A percentile compares a stretch with the other conserved stretches of the same genome.
Evolutionary conservation across 92 coral and sea anemone species (phyloP).

Genomic region (Pocillopora grandis): DNA sequence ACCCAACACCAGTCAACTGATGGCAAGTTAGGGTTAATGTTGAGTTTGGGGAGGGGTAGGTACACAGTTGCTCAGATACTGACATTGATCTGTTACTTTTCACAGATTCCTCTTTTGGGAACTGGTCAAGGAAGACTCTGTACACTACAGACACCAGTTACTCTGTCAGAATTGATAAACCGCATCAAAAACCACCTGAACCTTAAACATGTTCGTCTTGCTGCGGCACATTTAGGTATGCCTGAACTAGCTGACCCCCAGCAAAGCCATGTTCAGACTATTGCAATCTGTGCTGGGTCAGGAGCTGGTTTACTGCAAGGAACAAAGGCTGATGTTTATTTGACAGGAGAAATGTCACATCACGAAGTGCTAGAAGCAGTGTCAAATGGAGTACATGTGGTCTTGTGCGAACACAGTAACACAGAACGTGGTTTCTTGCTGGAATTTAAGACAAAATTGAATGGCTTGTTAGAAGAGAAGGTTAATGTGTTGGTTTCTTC

Average conservation of each 20-base stretch:
- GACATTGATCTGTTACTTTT: conserved; percentile 4
- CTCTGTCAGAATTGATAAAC: conserved; percentile 59
- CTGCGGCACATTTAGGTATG: conserved; percentile 36
- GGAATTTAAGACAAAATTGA: conserved; percentile 63
- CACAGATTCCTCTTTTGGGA: conserved; percentile 71
- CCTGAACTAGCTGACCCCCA: neutral
- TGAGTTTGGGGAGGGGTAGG: too few species aligned
- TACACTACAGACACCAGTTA: conserved; percentile 57
- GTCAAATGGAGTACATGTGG: conserved; percentile 85
- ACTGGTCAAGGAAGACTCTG: conserved; percentile 93
- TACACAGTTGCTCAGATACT: neutral
- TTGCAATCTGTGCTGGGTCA: conserved; percentile 97
- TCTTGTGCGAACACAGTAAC: conserved; percentile 96
- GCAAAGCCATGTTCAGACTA: conserved; percentile 54
- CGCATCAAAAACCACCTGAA: conserved; percentile 79
- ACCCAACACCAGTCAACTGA: too few species aligned
- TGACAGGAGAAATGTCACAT: conserved; percentile 99
- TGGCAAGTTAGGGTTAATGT: too few species aligned
- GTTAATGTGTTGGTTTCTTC: conserved; percentile 68
- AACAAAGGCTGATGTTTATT: conserved; percentile 80
- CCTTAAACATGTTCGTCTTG: conserved; percentile 78
- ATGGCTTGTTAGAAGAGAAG: conserved; percentile 54
- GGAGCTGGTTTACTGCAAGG: conserved; percentile 91
- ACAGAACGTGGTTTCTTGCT: conserved; percentile 93
- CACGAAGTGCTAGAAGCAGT: conserved; percentile 94